phyloP scores from a whole-genome alignment of 2,888 invertebrate genomes.

The Xestobium rufovillosum region DNA sequence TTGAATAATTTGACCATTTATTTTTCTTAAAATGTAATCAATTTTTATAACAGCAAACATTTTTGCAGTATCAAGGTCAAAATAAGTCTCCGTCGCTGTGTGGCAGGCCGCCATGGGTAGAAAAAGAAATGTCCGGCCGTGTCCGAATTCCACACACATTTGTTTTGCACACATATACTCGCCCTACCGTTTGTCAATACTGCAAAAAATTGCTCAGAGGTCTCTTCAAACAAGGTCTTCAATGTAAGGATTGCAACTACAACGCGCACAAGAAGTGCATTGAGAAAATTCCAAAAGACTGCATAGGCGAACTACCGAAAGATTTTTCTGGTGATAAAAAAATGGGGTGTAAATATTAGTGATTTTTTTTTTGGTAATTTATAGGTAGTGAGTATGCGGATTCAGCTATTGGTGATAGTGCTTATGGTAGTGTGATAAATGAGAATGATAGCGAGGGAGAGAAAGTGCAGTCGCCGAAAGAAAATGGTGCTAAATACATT shows the following conservation, averaged over 20 bases:
- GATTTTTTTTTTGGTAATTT: no score
- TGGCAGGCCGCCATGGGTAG: conserved; percentile 63
- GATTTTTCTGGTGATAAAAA: conserved; percentile 47
- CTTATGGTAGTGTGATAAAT: conserved; percentile 41
- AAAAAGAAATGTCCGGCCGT: conserved; percentile 57
- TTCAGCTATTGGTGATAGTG: conserved; percentile 48
- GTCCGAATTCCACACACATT: conserved; percentile 91
- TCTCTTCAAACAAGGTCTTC: conserved; percentile 91
- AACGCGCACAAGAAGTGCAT: conserved; percentile 94
- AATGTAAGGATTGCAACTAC: conserved; percentile 95
- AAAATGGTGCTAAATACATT: conserved; percentile 37
- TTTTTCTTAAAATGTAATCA: no score
- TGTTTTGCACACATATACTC: conserved; percentile 91
- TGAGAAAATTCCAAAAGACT: conserved; percentile 83
- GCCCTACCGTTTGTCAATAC: conserved; percentile 92
- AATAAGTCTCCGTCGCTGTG: conserved; percentile 65
- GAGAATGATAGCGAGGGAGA: conserved; percentile 56
- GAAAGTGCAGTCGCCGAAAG: conserved; percentile 28
- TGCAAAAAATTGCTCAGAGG: conserved; percentile 95
- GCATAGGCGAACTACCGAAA: conserved; percentile 68
- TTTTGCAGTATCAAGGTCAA: conserved; percentile 38
- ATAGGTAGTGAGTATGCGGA: conserved; percentile 47
- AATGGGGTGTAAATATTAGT: no score
- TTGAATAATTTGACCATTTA: no score
- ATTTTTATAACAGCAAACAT: no score